phyloP scores from a whole-genome alignment of 2,888 invertebrate genomes.

The Ernsta delagoae region DNA sequence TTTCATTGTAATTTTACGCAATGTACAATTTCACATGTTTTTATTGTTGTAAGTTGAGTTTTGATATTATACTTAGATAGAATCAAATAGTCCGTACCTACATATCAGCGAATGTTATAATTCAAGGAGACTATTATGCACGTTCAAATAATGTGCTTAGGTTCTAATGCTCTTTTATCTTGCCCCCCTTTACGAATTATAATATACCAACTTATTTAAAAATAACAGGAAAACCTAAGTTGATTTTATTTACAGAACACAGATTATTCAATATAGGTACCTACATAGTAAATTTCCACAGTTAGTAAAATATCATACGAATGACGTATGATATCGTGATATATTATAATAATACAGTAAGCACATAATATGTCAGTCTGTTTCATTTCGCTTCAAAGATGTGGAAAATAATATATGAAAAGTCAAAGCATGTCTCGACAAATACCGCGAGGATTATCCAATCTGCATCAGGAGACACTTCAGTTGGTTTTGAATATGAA shows the following conservation, averaged over 20 bases:
- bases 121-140: no score
- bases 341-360: neutral
- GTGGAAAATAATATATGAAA: neutral
- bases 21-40: neutral
- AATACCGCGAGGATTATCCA: slow-evolving; percentile 1
- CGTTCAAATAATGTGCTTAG: no score
- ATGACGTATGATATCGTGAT: neutral
- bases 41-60: neutral
- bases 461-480: slow-evolving; percentile 3
- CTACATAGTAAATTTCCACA: no score
- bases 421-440: slow-evolving; percentile 1
- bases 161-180: no score
- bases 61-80: no score
- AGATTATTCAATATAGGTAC: no score
- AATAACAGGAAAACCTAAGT: no score
- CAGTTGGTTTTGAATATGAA: slow-evolving; percentile 7
- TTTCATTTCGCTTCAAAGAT: neutral
- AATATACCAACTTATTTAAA: no score
- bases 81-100: no score
- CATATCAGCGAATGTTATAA: no score
- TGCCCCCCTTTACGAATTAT: no score
- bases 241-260: no score
- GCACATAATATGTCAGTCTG: neutral
- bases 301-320: neutral
- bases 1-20: neutral